Evolutionary conservation across 1,140 invertebrate genomes (phyloP).

Genomic region (Palaemon carinicauda): DNA sequence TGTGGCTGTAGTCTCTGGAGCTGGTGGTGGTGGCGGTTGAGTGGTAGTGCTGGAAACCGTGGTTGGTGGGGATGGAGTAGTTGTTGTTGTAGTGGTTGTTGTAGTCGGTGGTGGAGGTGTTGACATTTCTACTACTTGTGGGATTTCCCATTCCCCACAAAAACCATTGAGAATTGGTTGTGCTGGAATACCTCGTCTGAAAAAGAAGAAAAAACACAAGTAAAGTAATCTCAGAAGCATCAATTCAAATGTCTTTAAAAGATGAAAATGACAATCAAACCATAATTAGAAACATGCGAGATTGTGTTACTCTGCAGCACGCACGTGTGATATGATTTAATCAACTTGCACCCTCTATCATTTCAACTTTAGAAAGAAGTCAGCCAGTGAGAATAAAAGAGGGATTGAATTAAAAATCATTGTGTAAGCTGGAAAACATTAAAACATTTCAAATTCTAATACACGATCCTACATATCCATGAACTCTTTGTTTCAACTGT

Average conservation of each 20-base stretch:
- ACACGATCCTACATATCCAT: too few relatives aligned
- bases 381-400: too few relatives aligned
- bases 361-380: too few relatives aligned
- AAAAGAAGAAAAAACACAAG: not conserved
- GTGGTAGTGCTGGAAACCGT: not conserved
- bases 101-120: slow-evolving; percentile 42
- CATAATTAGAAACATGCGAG: not conserved
- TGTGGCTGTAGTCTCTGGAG: not conserved
- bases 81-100: slow-evolving; percentile 10
- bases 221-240: not conserved
- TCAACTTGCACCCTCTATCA: too few relatives aligned
- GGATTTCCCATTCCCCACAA: slow-evolving; percentile 44
- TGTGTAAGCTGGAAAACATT: too few relatives aligned
- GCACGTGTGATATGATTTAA: too few relatives aligned
- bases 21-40: not conserved
- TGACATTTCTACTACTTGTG: slow-evolving; percentile 18
- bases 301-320: too few relatives aligned
- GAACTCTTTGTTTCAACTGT: too few relatives aligned
- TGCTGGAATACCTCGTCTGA: slow-evolving; percentile 35
- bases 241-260: not conserved
- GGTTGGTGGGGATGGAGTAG: slow-evolving; percentile 17
- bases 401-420: too few relatives aligned
- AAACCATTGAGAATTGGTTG: slow-evolving; percentile 44
- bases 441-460: too few relatives aligned
- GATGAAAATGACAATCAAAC: not conserved